A percentile compares a stretch with the other conserved stretches of the same genome.
Conservation (phyloP, 2,797 vertebrate species). For the Dendrocincla tyrannina region DNA sequence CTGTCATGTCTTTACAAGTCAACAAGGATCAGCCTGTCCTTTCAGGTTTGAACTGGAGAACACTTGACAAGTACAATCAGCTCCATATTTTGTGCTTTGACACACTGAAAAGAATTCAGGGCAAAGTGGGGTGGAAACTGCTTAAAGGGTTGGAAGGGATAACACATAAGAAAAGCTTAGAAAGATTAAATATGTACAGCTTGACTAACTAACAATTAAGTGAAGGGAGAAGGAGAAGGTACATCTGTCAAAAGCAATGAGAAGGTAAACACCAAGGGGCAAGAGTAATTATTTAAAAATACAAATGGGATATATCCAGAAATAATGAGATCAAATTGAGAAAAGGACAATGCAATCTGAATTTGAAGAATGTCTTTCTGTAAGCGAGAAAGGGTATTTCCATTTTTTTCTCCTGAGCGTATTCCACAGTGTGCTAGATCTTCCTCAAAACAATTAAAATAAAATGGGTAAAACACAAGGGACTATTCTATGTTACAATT, state of each 20-base stretch:
- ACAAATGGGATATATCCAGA: constrained; percentile 56
- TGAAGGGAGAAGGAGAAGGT: constrained; percentile 28
- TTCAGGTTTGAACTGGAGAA: background rate
- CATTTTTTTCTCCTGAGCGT: constrained; percentile 7
- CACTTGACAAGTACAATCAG: background rate
- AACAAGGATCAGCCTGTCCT: background rate
- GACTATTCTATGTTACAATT: background rate
- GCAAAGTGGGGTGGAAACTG: background rate
- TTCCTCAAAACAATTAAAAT: constrained; percentile 56
- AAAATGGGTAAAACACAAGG: constrained; percentile 19
- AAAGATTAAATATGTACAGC: constrained; percentile 66
- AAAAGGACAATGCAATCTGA: constrained; percentile 23
- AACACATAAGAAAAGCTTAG: constrained; percentile 16
- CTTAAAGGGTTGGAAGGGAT: background rate
- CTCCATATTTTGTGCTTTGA: background rate
- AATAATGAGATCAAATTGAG: constrained; percentile 61
- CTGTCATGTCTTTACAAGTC: background rate
- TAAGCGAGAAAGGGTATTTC: constrained; percentile 11
- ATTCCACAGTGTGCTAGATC: background rate
- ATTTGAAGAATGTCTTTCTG: constrained; percentile 28
- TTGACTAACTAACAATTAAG: constrained; percentile 70
- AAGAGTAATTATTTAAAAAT: constrained; percentile 67
- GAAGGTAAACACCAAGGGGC: constrained; percentile 68
- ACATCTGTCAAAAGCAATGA: constrained; percentile 53
- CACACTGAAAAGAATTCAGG: background rate